Evolutionary conservation across 2,797 vertebrate genomes (phyloP), one percentile per base, ranked within the genome.

Genomic region (Adelosebastes latens): DNA sequence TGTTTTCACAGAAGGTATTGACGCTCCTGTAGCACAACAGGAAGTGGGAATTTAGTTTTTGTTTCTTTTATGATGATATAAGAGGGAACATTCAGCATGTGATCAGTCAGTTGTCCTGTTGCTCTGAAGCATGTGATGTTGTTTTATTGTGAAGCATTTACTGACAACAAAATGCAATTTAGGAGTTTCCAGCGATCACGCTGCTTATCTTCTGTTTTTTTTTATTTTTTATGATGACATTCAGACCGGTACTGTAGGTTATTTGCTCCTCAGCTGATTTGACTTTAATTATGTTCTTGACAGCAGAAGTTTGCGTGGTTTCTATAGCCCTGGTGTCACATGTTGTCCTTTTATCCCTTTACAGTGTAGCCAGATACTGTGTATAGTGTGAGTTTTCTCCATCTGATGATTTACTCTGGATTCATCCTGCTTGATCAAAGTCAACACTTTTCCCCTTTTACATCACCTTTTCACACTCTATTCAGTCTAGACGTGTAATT

Each of bases 301-400:
- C 8, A 42, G 2, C 16, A 70, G 69, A 24, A 7, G n/a, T 5
- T 34, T 7, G 16, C 11, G 3, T 72, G 31, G 0, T 59, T 69
- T 77, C 74, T 64, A 69, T 52, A n/a, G 22, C n/a, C 16, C 29
- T 77, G 59, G 76, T 66, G 34, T 69, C 24, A 77, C 25, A 68
- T 65, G 62, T 36, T 63, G 8, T 67, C 8, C 36, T 27, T 1
- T 65, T 36, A 9, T 4, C 12, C 8, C 36, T 68, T 72, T 66
- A 80, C 27, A 64, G 2, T 46, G 13, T 39, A 24, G 6, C 13
- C 2, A 31, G 29, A 12, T 55, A 3, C 14, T 39, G 14, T 24
- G 5, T 25, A 1, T 6, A 4, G 10, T 56, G 67, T 31, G 8
- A 6, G 20, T 24, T 24, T 9, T 11, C 2, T 16, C 22, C 36